Base-by-base conservation (phyloP, 2,888 invertebrate species). In the Pycnomerus fuliginosus region DNA sequence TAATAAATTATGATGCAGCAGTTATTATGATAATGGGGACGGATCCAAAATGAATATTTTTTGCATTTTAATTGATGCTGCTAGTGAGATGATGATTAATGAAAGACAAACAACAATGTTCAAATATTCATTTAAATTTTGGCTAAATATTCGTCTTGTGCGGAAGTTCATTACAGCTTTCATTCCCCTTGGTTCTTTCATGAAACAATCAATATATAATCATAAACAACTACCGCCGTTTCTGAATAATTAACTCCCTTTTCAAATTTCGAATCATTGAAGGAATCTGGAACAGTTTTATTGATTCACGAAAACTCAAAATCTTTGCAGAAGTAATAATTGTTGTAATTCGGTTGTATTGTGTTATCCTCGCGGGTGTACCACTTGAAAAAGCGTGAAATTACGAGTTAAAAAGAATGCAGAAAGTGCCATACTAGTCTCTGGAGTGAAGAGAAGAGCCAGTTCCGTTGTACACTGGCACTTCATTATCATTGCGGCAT, bases 331-430 rank as follows among this genome's bases (percentile, higher is more conserved):
- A 35, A n/a, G 28, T 8, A n/a, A 12, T 28, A 13, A 28, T 28
- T 28, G 28, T 28, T n/a, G 28, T 28, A 28, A 10, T 28, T 28
- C 8, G 28, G 28, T 12, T 8, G 28, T 16, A 25, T 11, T 10
- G 5, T n/a, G n/a, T n/a, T n/a, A n/a, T n/a, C n/a, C n/a, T n/a
- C n/a, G n/a, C n/a, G n/a, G n/a, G n/a, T n/a, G 10, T 35, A 23
- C 36, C 29, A 31, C 13, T 30, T 43, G 42, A 39, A 43, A 48
- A 48, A 28, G 39, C 48, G 43, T 48, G 48, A 48, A 48, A 48
- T 48, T 48, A 44, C 37, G 30, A 48, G 33, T 43, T 38, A 48
- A 48, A 41, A 48, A 41, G 48, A 43, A 48, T 41, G 48, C 43
- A 33, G 48, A 33, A 48, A 48, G 38, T 44, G 34, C 32, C 34